A percentile compares a stretch with the other conserved stretches of the same genome.
These are phyloP conservation scores for Arctocebus calabarensis DNA, from an alignment of 2,797 vertebrate genomes.

Conservation along the genomic window DNA sequence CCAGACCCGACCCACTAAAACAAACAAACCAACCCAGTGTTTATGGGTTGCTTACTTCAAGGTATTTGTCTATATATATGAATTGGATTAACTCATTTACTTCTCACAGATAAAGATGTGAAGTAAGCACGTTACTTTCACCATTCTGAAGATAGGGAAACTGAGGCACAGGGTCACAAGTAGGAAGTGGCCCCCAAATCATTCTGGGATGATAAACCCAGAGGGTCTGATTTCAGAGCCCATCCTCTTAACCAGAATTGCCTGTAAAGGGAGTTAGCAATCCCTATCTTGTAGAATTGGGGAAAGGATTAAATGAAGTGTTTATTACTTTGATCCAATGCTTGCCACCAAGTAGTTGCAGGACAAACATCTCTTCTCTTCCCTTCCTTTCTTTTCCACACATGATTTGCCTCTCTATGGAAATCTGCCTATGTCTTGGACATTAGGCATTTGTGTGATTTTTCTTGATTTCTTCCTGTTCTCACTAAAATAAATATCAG, in stretches of 20 bases:
- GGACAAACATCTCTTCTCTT: neutral
- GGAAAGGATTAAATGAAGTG: neutral
- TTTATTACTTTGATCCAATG: neutral
- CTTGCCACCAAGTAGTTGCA: neutral
- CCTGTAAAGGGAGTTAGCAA: neutral
- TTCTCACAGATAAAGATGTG: neutral
- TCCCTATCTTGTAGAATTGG: neutral
- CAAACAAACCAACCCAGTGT: neutral
- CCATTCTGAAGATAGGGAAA: neutral
- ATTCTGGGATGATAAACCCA: neutral
- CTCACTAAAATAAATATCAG: constrained; percentile 30
- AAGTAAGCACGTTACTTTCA: neutral
- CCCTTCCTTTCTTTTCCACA: neutral
- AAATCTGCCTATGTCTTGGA: too few relatives aligned
- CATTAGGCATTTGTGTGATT: neutral
- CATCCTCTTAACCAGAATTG: accelerated
- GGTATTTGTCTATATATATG: neutral
- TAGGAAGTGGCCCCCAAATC: neutral
- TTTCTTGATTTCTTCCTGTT: neutral
- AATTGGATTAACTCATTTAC: neutral
- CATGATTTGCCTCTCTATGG: neutral
- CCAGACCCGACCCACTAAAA: neutral
- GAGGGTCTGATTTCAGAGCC: neutral
- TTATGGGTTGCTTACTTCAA: neutral
- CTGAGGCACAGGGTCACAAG: neutral